phyloP scores from a whole-genome alignment of 2,888 invertebrate genomes.

The Drosophila phalerata region DNA sequence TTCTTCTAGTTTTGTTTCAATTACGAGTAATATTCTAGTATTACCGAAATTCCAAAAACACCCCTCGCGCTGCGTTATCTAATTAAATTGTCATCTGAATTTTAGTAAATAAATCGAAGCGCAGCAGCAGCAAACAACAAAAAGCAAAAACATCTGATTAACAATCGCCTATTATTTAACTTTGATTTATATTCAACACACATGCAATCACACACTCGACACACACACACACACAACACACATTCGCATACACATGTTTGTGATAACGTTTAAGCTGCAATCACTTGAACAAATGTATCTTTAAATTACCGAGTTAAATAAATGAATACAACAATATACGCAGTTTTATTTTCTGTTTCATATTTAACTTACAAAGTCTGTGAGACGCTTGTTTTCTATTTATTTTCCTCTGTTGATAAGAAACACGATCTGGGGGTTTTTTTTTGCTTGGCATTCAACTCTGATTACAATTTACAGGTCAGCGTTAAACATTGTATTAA shows the following conservation, averaged over 20 bases:
- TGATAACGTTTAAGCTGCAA: slow-evolving; percentile 70
- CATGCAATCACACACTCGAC: slow-evolving; percentile 18
- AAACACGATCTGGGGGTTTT: slow-evolving; percentile 22
- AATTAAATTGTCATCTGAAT: slow-evolving; percentile 58
- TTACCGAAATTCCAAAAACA: slow-evolving; percentile 42
- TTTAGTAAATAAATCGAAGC: slow-evolving; percentile 65
- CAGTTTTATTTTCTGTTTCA: slow-evolving; percentile 20
- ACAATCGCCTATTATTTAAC: slow-evolving; percentile 49
- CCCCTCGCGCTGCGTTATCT: slow-evolving; percentile 41
- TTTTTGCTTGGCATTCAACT: slow-evolving; percentile 30
- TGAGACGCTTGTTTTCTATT: slow-evolving; percentile 5
- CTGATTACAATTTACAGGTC: slow-evolving; percentile 31
- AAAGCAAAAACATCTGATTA: slow-evolving; percentile 52
- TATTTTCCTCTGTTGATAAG: slow-evolving; percentile 6
- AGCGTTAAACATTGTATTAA: slow-evolving; percentile 11
- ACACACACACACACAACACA: slow-evolving; percentile 17
- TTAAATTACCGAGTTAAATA: slow-evolving; percentile 65
- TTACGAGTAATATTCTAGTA: slow-evolving; percentile 39
- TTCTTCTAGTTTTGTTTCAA: slow-evolving; percentile 36
- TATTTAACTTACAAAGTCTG: slow-evolving; percentile 18
- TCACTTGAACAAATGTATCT: slow-evolving; percentile 69
- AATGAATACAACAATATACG: slow-evolving; percentile 52
- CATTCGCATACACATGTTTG: slow-evolving; percentile 47
- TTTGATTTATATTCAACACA: slow-evolving; percentile 52
- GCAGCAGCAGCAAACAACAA: slow-evolving; percentile 54